These are phyloP conservation scores for Metaphire vulgaris DNA, from an alignment of 1,140 invertebrate species.

Conservation along the genomic window DNA sequence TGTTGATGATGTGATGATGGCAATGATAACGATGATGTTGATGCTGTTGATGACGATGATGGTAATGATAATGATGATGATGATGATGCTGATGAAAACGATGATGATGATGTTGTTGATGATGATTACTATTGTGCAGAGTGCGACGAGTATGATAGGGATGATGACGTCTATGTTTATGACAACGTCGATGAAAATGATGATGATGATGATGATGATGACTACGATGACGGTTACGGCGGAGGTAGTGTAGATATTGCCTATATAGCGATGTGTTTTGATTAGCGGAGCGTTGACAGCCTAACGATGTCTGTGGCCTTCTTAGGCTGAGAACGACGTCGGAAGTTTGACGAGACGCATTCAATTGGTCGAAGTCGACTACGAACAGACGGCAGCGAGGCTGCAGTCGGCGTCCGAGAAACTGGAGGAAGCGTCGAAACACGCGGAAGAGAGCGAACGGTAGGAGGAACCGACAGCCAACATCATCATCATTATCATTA, in stretches of 20 bases:
- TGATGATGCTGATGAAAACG: slow-evolving; percentile 13
- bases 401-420: slow-evolving; percentile 91
- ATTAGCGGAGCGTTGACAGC: background rate
- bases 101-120: background rate
- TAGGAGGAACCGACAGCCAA: no score
- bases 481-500: no score
- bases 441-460: slow-evolving; percentile 96
- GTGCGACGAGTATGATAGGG: no score
- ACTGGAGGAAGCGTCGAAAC: slow-evolving; percentile 95
- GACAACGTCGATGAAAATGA: slow-evolving; percentile 26
- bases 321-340: slow-evolving; percentile 96
- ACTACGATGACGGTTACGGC: slow-evolving; percentile 26
- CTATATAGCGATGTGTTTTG: background rate
- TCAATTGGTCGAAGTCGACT: slow-evolving; percentile 95
- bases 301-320: background rate
- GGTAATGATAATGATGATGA: slow-evolving; percentile 27
- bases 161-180: slow-evolving; percentile 27
- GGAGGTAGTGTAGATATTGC: slow-evolving; percentile 8
- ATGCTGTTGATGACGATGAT: slow-evolving; percentile 25
- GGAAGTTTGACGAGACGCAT: slow-evolving; percentile 96
- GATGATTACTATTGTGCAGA: no score
- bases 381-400: slow-evolving; percentile 95
- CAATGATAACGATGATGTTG: slow-evolving; percentile 18
- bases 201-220: slow-evolving; percentile 30
- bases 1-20: no score